Conservation (phyloP, 2,888 invertebrate species). For the Balanococcus diminutus region DNA sequence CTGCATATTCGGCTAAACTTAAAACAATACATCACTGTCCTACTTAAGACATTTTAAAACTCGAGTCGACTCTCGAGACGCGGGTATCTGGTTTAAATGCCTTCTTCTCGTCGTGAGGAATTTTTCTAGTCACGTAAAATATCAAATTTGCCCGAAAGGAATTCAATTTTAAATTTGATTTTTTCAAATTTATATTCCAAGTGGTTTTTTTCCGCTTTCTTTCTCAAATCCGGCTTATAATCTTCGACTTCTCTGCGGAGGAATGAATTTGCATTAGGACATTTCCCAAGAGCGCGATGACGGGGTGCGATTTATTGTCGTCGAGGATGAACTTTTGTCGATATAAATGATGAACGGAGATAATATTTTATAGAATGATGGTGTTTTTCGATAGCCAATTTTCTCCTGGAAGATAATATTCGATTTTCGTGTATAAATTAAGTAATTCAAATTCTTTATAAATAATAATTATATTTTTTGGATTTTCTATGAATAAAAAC, state of each 20-base stretch:
- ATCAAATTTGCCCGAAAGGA: neutral
- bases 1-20: neutral
- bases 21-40: slow-evolving; percentile 22
- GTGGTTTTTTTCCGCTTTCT: neutral
- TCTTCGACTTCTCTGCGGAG: neutral
- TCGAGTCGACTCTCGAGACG: neutral
- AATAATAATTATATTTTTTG: too few species aligned
- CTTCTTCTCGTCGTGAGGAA: neutral
- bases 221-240: neutral
- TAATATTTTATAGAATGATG: too few species aligned
- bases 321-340: neutral
- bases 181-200: neutral
- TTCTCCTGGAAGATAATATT: too few species aligned
- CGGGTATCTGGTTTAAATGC: neutral
- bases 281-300: neutral
- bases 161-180: slow-evolving; percentile 13
- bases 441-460: too few species aligned
- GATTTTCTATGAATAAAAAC: too few species aligned
- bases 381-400: too few species aligned
- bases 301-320: neutral
- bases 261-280: neutral
- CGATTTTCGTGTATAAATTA: too few species aligned
- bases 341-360: neutral
- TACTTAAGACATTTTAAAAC: neutral
- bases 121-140: slow-evolving; percentile 35